phyloP scores from a whole-genome alignment of 2,888 invertebrate genomes.

The Drosophila robusta region DNA sequence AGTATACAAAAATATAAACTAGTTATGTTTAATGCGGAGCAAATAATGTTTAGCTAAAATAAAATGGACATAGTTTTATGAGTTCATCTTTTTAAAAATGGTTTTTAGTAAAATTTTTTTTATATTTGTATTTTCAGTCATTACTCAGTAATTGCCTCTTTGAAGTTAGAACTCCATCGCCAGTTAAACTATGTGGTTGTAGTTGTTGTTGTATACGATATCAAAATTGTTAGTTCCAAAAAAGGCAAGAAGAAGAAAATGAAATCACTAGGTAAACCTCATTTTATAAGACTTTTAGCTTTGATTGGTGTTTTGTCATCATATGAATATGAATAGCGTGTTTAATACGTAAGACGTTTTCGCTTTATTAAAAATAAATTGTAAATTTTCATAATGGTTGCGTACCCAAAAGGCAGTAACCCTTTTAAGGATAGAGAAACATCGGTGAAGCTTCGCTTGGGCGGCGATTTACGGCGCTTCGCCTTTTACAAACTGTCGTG shows the following conservation, averaged over 20 bases:
- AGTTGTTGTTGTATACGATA: conserved; percentile 75
- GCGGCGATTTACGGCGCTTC: conserved; percentile 20
- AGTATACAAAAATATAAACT: conserved; percentile 78
- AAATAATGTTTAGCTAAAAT: conserved; percentile 80
- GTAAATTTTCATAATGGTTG: conserved; percentile 9
- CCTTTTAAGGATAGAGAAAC: conserved; percentile 31
- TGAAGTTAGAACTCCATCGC: conserved; percentile 98
- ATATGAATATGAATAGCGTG: conserved; percentile 49
- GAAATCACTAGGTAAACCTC: conserved; percentile 71
- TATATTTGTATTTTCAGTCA: conserved; percentile 76
- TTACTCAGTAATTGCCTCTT: conserved; percentile 94
- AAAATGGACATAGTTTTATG: conserved; percentile 73
- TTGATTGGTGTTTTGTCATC: conserved; percentile 52
- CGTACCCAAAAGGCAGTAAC: conserved; percentile 12
- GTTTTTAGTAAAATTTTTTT: conserved; percentile 44
- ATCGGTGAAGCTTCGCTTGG: conserved; percentile 77
- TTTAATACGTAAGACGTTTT: conserved; percentile 41
- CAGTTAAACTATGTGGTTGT: conserved; percentile 91
- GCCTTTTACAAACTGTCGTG: conserved; percentile 27
- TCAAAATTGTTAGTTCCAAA: conserved; percentile 74
- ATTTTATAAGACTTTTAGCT: conserved; percentile 67
- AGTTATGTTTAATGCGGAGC: conserved; percentile 79
- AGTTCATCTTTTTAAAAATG: conserved; percentile 54
- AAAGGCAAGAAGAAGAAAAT: conserved; percentile 79
- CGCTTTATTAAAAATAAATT: conserved; percentile 24